These are phyloP conservation scores for Megathymus violae DNA, from an alignment of 1,140 invertebrate genomes.

Conservation along the genomic window DNA sequence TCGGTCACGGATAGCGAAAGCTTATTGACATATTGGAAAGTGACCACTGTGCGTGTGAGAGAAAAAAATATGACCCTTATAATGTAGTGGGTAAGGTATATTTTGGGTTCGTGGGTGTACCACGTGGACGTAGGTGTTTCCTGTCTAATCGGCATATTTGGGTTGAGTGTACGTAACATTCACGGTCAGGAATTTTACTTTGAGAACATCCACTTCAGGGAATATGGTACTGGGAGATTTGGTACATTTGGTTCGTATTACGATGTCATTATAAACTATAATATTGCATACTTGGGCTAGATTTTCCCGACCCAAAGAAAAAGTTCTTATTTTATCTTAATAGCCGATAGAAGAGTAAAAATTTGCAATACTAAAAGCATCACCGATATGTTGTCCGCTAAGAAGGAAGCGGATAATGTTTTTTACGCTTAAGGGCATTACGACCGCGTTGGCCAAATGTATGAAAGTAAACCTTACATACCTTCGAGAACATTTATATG, in stretches of 20 bases:
- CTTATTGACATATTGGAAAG: constrained; percentile 80
- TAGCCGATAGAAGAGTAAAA: too few species aligned
- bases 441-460: too few species aligned
- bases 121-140: constrained; percentile 30
- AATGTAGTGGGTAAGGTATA: constrained; percentile 26
- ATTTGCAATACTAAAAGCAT: too few species aligned
- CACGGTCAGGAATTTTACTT: constrained; percentile 34
- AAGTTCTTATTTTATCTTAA: too few species aligned
- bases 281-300: too few species aligned
- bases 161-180: constrained; percentile 40
- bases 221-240: constrained; percentile 20
- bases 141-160: constrained; percentile 38
- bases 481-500: too few species aligned
- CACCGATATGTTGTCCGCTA: too few species aligned
- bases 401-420: too few species aligned
- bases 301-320: too few species aligned
- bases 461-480: too few species aligned
- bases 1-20: constrained; percentile 78
- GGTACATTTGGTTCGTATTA: constrained; percentile 3
- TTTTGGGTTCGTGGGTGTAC: constrained; percentile 9
- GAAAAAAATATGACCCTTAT: constrained; percentile 38
- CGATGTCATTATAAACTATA: too few species aligned
- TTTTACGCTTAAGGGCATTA: too few species aligned
- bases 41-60: constrained; percentile 40
- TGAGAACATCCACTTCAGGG: constrained; percentile 25